These are phyloP conservation scores for Scaptodrosophila latifasciaeformis DNA, from an alignment of 2,888 invertebrate species.

Conservation along the genomic window DNA sequence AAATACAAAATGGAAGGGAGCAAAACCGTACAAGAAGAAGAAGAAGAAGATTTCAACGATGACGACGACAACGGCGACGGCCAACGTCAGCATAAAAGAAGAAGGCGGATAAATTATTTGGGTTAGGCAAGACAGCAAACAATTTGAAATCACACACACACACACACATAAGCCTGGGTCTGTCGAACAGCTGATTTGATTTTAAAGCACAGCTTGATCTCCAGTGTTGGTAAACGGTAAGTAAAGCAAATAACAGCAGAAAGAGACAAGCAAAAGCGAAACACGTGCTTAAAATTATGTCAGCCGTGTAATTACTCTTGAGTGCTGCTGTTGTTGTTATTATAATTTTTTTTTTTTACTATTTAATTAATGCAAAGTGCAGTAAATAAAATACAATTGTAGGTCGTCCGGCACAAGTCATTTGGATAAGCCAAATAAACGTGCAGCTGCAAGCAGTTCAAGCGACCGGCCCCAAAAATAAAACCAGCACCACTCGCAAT, in stretches of 20 bases:
- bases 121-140: not conserved
- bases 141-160: slow-evolving; percentile 9
- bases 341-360: no score
- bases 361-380: slow-evolving; percentile 66
- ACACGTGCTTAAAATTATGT: slow-evolving; percentile 35
- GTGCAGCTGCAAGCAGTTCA: slow-evolving; percentile 46
- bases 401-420: no score
- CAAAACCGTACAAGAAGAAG: not conserved
- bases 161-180: not conserved
- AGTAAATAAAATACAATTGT: no score
- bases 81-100: not conserved
- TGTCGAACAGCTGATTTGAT: slow-evolving; percentile 42
- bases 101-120: no score
- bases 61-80: not conserved
- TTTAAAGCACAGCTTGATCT: slow-evolving; percentile 15
- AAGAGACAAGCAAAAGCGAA: no score
- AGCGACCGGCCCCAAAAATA: slow-evolving; percentile 45
- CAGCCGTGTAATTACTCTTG: slow-evolving; percentile 18
- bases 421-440: no score
- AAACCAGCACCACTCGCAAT: no score
- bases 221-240: slow-evolving; percentile 11
- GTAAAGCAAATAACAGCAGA: no score
- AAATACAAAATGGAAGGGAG: not conserved
- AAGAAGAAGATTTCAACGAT: no score
- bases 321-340: slow-evolving; percentile 5